Evolutionary conservation across 2,797 vertebrate genomes (phyloP).

Genomic region (Chelidonichthys spinosus): DNA sequence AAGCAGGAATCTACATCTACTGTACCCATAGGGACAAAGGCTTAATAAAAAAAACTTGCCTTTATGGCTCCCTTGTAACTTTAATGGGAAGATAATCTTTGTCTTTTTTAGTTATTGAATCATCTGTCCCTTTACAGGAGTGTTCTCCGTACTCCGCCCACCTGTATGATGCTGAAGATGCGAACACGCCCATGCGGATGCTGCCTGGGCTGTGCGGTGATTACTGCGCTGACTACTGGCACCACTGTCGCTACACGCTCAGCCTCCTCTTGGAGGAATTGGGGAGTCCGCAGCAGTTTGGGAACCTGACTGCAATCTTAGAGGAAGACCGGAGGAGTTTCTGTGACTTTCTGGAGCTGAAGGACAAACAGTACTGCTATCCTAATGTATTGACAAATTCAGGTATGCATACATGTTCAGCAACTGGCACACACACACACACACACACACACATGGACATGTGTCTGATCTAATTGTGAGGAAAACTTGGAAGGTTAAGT

Average conservation of each 20-base stretch:
- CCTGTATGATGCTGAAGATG: constrained; percentile 88
- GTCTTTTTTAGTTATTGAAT: neutral
- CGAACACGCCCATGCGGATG: constrained; percentile 84
- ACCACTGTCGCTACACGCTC: constrained; percentile 85
- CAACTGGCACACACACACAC: neutral
- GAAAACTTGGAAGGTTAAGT: neutral
- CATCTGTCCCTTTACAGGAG: constrained; percentile 70
- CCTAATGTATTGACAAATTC: constrained; percentile 83
- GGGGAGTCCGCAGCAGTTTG: constrained; percentile 46
- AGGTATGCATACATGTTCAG: constrained; percentile 49
- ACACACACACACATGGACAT: neutral
- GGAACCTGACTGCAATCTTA: constrained; percentile 65
- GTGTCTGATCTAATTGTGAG: neutral
- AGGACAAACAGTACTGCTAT: constrained; percentile 88
- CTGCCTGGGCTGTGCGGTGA: constrained; percentile 85
- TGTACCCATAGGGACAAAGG: neutral
- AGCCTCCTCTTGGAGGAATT: constrained; percentile 79
- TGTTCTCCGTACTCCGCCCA: constrained; percentile 89
- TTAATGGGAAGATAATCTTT: neutral
- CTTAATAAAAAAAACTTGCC: neutral
- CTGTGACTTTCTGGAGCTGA: constrained; percentile 84
- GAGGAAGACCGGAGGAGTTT: constrained; percentile 81
- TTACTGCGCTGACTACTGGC: constrained; percentile 86
- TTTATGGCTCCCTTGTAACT: neutral
- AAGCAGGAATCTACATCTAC: neutral